A percentile compares a stretch with the other conserved stretches of the same genome.
phyloP scores from a whole-genome alignment of 2,888 invertebrate genomes.

The Diarsia dahlii region DNA sequence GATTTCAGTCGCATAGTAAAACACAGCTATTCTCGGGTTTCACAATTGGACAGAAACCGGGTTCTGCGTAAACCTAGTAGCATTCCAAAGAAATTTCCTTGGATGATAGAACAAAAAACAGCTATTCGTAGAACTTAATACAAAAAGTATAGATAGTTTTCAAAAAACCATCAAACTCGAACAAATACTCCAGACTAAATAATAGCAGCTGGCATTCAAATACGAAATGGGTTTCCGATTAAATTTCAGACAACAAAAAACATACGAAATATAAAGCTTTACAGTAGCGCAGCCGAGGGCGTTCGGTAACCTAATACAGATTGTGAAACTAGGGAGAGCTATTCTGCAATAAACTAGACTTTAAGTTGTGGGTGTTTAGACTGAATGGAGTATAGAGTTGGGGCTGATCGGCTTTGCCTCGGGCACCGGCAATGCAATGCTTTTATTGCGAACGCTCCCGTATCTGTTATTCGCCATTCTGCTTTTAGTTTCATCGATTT shows the following conservation, averaged over 20 bases:
- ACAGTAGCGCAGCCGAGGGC: constrained; percentile 75
- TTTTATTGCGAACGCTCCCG: constrained; percentile 69
- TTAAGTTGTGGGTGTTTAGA: constrained; percentile 74
- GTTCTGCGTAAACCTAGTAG: no score
- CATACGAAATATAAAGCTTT: constrained; percentile 71
- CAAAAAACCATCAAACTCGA: background rate
- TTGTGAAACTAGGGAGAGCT: constrained; percentile 67
- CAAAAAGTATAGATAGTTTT: background rate
- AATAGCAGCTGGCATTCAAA: constrained; percentile 50
- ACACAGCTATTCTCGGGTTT: no score
- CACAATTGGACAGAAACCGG: no score
- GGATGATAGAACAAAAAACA: background rate
- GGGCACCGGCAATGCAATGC: constrained; percentile 73
- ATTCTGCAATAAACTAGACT: constrained; percentile 76
- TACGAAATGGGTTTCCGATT: constrained; percentile 74
- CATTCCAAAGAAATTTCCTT: background rate
- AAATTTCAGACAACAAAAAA: constrained; percentile 75
- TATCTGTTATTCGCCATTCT: constrained; percentile 65
- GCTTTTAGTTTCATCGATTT: constrained; percentile 56
- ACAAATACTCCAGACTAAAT: constrained; percentile 28
- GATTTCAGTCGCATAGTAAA: no score
- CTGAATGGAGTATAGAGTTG: constrained; percentile 66
- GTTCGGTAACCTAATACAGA: constrained; percentile 78
- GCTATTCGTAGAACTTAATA: background rate
- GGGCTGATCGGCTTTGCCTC: constrained; percentile 72